Conservation (phyloP, 2,888 invertebrate genomes). For the Priocnemis perturbator region DNA sequence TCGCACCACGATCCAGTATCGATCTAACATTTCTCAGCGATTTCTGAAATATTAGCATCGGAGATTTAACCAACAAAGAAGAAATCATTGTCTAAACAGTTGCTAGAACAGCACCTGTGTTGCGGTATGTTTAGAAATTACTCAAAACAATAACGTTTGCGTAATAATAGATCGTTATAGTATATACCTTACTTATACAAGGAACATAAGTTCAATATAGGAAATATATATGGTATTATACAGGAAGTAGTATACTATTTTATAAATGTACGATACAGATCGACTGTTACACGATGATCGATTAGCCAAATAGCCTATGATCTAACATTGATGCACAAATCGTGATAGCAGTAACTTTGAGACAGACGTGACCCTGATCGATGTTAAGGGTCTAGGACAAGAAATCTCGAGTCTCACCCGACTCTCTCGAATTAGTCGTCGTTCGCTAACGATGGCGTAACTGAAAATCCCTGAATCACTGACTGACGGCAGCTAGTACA, state of each 20-base stretch:
- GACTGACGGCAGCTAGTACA: constrained; percentile 35
- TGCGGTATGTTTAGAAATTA: no score
- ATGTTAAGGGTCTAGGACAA: constrained; percentile 64
- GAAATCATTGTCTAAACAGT: not conserved
- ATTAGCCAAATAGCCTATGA: not conserved
- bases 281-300: no score
- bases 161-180: no score
- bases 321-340: not conserved
- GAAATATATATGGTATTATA: no score
- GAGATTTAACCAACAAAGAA: no score
- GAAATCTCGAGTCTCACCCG: constrained; percentile 30
- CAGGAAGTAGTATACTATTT: no score
- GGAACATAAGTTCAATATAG: no score
- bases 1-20: not conserved
- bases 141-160: no score
- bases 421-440: constrained; percentile 57
- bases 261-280: no score
- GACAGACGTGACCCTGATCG: constrained; percentile 40
- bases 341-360: not conserved
- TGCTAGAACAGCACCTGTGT: no score
- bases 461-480: constrained; percentile 53
- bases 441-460: constrained; percentile 53
- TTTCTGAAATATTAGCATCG: no score
- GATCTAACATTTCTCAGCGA: not conserved
- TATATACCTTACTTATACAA: no score